Conservation (phyloP, 2,113 vertebrate species). For the Athene noctua region DNA sequence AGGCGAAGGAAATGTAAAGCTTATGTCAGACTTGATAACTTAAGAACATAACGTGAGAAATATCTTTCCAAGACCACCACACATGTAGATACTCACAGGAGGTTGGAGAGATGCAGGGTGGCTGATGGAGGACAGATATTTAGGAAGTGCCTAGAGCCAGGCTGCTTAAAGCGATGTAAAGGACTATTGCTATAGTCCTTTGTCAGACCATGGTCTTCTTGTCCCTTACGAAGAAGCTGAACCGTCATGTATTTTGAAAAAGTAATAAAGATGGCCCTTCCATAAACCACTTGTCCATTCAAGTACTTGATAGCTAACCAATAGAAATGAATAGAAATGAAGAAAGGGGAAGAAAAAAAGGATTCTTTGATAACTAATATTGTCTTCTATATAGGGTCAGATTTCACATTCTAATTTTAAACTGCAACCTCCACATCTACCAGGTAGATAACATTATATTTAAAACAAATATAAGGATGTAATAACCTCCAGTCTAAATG, state of each 20-base stretch:
- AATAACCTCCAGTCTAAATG: background rate
- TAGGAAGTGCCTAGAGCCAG: conserved; percentile 82
- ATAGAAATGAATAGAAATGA: background rate
- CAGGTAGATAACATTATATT: background rate
- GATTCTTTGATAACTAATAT: background rate
- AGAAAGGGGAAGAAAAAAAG: background rate
- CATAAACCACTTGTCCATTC: conserved; percentile 83
- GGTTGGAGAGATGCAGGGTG: conserved; percentile 86
- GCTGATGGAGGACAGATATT: conserved; percentile 86
- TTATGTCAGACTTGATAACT: background rate
- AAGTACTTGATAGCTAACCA: conserved; percentile 81
- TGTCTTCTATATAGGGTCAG: background rate
- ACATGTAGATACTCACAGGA: conserved; percentile 79
- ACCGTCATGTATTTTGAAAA: conserved; percentile 81
- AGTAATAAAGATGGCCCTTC: conserved; percentile 77
- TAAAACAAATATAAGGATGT: background rate
- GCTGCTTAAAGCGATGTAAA: conserved; percentile 85
- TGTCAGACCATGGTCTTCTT: conserved; percentile 80
- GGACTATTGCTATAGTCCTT: conserved; percentile 84
- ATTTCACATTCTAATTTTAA: background rate
- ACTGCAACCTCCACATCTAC: background rate
- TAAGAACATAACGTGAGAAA: background rate
- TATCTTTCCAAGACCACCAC: background rate
- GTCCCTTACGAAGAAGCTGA: conserved; percentile 79
- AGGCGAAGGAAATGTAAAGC: background rate